Percentiles rank a stretch among this genome's conserved stretches.
phyloP scores from a whole-genome alignment of 2,888 invertebrate species.

The Hipparchia sbordonii region DNA sequence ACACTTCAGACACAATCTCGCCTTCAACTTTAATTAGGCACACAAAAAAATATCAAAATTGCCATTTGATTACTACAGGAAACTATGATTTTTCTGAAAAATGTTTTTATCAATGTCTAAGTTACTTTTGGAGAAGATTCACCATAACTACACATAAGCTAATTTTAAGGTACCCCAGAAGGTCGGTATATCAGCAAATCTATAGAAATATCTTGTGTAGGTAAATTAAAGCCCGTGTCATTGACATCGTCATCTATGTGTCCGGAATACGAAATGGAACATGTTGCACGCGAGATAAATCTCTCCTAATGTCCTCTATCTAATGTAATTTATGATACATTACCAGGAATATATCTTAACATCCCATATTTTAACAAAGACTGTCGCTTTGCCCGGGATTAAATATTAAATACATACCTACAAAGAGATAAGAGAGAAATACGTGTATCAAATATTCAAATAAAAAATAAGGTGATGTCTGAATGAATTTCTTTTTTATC shows the following conservation, averaged over 20 bases:
- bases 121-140: too few species aligned
- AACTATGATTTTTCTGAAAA: not conserved
- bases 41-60: not conserved
- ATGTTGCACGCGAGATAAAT: slow-evolving; percentile 31
- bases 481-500: not conserved
- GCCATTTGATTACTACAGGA: not conserved
- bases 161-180: too few species aligned
- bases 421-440: not conserved
- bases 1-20: too few species aligned
- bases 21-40: not conserved
- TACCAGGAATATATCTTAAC: slow-evolving; percentile 24
- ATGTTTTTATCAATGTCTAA: not conserved
- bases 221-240: slow-evolving; percentile 20
- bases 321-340: slow-evolving; percentile 29
- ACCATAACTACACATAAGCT: too few species aligned
- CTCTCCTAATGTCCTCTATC: slow-evolving; percentile 24
- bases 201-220: slow-evolving; percentile 1
- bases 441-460: not conserved
- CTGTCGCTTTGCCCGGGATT: not conserved
- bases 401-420: not conserved
- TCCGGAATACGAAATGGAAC: slow-evolving; percentile 30
- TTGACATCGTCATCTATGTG: slow-evolving; percentile 24
- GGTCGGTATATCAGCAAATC: too few species aligned
- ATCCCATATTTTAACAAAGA: slow-evolving; percentile 14
- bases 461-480: not conserved